Percentiles rank a stretch among this genome's conserved stretches.
Evolutionary conservation across 2,113 vertebrate species (phyloP).

Genomic region (Procavia capensis): DNA sequence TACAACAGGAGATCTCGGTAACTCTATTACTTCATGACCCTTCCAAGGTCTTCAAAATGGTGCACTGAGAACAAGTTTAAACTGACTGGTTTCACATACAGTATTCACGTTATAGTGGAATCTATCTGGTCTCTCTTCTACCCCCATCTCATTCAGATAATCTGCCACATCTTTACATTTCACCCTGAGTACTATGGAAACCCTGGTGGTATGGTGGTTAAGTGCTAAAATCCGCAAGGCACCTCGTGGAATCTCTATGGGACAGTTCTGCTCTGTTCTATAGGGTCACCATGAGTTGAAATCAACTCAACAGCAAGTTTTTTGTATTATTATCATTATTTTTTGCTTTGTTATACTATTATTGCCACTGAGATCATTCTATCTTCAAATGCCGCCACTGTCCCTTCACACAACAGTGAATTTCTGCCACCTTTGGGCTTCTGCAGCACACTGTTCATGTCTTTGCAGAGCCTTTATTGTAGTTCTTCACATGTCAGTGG

Average conservation of each 20-base stretch:
- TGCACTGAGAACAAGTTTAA: background rate
- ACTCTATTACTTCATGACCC: background rate
- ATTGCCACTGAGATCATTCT: background rate
- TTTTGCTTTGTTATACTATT: background rate
- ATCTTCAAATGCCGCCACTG: background rate
- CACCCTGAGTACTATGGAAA: background rate
- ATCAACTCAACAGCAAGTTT: too few relatives aligned
- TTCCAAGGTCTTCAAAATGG: background rate
- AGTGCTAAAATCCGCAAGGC: too few relatives aligned
- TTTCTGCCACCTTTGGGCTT: background rate
- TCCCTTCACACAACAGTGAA: background rate
- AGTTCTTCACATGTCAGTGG: background rate
- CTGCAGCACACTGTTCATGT: background rate
- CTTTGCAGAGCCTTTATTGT: background rate
- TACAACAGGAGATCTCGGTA: too few relatives aligned
- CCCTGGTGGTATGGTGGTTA: too few relatives aligned
- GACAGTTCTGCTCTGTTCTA: too few relatives aligned
- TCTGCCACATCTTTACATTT: background rate
- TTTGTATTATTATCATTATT: too few relatives aligned
- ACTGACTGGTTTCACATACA: background rate
- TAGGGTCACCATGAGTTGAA: too few relatives aligned
- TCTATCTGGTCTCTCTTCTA: background rate
- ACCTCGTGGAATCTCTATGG: too few relatives aligned
- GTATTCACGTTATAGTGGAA: background rate
- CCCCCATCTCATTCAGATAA: background rate